These are phyloP conservation scores for Melanophora roralis DNA, from an alignment of 2,888 invertebrate species.

Conservation along the genomic window DNA sequence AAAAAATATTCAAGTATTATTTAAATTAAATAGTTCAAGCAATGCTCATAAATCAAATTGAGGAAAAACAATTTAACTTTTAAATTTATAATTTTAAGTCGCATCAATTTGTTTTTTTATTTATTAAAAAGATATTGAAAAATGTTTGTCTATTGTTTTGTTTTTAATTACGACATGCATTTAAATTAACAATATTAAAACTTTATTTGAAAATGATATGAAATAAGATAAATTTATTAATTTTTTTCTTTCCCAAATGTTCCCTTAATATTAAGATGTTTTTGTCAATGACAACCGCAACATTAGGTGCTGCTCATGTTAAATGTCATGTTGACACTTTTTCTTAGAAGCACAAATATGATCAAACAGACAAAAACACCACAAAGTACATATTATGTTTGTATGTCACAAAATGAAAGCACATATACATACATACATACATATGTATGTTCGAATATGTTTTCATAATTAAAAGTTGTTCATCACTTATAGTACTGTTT, in stretches of 20 bases:
- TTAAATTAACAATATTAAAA: too few relatives aligned
- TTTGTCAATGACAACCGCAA: constrained; percentile 57
- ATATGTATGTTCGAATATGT: too few relatives aligned
- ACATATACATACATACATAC: not conserved
- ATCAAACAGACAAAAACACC: constrained; percentile 31
- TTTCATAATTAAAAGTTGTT: not conserved
- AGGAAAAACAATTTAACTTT: not conserved
- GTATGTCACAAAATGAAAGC: not conserved
- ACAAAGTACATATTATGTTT: not conserved
- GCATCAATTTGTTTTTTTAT: too few relatives aligned
- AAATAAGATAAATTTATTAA: constrained; percentile 33
- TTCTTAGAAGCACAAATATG: constrained; percentile 55
- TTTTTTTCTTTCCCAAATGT: constrained; percentile 19
- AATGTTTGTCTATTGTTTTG: too few relatives aligned
- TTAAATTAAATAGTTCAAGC: not conserved
- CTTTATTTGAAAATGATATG: not conserved
- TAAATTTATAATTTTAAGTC: too few relatives aligned
- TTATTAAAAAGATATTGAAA: not conserved
- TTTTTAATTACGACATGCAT: too few relatives aligned
- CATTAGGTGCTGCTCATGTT: constrained; percentile 62
- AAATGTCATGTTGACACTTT: constrained; percentile 60
- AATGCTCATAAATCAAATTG: not conserved
- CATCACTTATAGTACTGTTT: not conserved
- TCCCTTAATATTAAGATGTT: constrained; percentile 49
- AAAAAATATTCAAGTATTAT: not conserved